These are phyloP conservation scores for Trichogramma dendrolimi DNA, from an alignment of 2,888 invertebrate species.

Conservation along the genomic window DNA sequence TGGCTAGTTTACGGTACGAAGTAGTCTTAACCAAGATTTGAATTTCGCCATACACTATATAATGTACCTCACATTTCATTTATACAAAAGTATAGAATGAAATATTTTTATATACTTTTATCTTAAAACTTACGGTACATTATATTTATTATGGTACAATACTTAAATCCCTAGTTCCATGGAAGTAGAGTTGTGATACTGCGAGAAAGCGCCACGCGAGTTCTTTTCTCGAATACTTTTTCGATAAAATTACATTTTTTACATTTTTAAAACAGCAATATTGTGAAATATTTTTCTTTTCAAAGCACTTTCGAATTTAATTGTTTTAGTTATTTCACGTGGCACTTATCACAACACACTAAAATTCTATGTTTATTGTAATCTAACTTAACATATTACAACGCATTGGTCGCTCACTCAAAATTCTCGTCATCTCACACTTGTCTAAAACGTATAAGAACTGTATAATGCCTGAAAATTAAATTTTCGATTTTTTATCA, in stretches of 20 bases:
- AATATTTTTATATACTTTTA: constrained; percentile 29
- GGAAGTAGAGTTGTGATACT: constrained; percentile 19
- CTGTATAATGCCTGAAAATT: constrained; percentile 14
- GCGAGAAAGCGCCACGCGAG: constrained; percentile 18
- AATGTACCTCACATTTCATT: constrained; percentile 30
- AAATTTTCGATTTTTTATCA: constrained; percentile 9
- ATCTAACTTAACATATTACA: constrained; percentile 13
- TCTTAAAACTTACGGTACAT: no score
- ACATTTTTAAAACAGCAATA: constrained; percentile 14
- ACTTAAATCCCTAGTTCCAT: constrained; percentile 24
- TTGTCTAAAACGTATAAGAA: constrained; percentile 11
- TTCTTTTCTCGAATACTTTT: not conserved
- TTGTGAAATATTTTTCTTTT: no score
- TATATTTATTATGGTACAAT: constrained; percentile 20
- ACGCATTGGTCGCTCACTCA: not conserved
- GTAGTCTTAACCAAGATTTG: not conserved
- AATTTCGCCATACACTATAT: constrained; percentile 26
- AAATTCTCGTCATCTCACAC: not conserved
- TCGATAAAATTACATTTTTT: not conserved
- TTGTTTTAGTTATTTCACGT: no score
- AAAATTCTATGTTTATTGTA: constrained; percentile 7
- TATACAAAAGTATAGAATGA: constrained; percentile 44
- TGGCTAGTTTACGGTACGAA: no score
- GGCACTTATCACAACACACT: not conserved
- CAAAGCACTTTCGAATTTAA: no score